Conservation (phyloP, 92 coral and sea anemone genomes). For the Scolanthus callimorphus region DNA sequence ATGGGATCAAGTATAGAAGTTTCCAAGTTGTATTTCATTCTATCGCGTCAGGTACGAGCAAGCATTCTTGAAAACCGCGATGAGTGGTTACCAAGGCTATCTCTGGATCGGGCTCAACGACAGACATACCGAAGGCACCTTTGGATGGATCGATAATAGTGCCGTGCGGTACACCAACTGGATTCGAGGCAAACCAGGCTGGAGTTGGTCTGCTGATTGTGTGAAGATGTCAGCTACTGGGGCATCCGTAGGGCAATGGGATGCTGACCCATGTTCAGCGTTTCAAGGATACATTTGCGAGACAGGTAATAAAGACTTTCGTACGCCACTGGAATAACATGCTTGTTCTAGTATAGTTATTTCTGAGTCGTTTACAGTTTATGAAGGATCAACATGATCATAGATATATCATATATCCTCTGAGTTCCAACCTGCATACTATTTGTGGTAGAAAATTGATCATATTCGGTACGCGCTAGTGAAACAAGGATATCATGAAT, state of each 20-base stretch:
- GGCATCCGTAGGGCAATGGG: conserved; percentile 73
- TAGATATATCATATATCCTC: too few relatives aligned
- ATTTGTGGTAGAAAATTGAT: too few relatives aligned
- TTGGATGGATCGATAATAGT: conserved; percentile 63
- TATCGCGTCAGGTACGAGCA: conserved; percentile 65
- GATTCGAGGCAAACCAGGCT: conserved; percentile 66
- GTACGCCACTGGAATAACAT: too few relatives aligned
- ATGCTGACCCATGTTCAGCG: conserved; percentile 39
- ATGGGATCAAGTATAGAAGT: too few relatives aligned
- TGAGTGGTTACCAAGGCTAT: conserved; percentile 20
- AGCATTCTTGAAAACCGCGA: conserved; percentile 66
- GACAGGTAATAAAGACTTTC: conserved; percentile 67
- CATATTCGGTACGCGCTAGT: too few relatives aligned
- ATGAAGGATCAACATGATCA: too few relatives aligned
- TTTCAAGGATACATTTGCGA: conserved; percentile 78
- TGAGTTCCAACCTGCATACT: too few relatives aligned
- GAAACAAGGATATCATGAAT: too few relatives aligned
- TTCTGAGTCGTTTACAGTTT: too few relatives aligned
- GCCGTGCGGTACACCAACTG: conserved; percentile 71
- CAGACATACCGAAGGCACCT: conserved; percentile 42
- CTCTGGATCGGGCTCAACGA: conserved; percentile 90
- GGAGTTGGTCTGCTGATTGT: conserved; percentile 38
- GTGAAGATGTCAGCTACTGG: conserved; percentile 53
- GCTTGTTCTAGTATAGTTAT: too few relatives aligned
- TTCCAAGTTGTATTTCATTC: too few relatives aligned